These are phyloP conservation scores for Chymomyza procnemis DNA, from an alignment of 2,888 invertebrate species.

Conservation along the genomic window DNA sequence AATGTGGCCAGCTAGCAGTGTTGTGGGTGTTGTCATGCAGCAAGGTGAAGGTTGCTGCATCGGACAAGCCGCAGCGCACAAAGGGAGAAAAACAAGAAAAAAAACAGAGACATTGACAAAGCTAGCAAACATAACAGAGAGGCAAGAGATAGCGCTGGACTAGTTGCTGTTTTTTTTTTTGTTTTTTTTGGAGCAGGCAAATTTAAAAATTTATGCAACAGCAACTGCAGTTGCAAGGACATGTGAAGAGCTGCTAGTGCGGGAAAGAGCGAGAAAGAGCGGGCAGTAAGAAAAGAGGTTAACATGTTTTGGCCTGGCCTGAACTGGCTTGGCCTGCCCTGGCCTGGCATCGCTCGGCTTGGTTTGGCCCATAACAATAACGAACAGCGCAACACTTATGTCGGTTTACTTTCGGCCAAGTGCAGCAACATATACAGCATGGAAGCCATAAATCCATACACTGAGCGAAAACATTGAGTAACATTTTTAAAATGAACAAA, in stretches of 20 bases:
- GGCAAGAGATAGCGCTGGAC: background rate
- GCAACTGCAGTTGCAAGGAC: slow-evolving; percentile 33
- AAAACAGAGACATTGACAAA: background rate
- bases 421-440: slow-evolving; percentile 33
- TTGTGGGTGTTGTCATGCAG: slow-evolving; percentile 34
- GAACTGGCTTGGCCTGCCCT: slow-evolving; percentile 9
- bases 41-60: slow-evolving; percentile 70
- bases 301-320: slow-evolving; percentile 19
- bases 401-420: slow-evolving; percentile 63
- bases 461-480: background rate
- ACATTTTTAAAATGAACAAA: too few species aligned
- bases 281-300: slow-evolving; percentile 22
- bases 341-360: slow-evolving; percentile 5
- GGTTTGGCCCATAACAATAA: slow-evolving; percentile 53
- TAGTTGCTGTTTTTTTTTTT: background rate
- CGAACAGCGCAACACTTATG: slow-evolving; percentile 71
- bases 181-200: slow-evolving; percentile 42
- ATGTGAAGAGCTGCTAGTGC: background rate
- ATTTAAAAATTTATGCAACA: slow-evolving; percentile 67
- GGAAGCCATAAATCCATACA: slow-evolving; percentile 6
- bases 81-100: slow-evolving; percentile 24
- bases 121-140: background rate
- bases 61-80: slow-evolving; percentile 60
- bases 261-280: background rate
- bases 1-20: background rate